Percentiles rank a stretch among this genome's conserved stretches.
phyloP scores from a whole-genome alignment of 2,797 vertebrate genomes.

The Gadopsis bispinosus region DNA sequence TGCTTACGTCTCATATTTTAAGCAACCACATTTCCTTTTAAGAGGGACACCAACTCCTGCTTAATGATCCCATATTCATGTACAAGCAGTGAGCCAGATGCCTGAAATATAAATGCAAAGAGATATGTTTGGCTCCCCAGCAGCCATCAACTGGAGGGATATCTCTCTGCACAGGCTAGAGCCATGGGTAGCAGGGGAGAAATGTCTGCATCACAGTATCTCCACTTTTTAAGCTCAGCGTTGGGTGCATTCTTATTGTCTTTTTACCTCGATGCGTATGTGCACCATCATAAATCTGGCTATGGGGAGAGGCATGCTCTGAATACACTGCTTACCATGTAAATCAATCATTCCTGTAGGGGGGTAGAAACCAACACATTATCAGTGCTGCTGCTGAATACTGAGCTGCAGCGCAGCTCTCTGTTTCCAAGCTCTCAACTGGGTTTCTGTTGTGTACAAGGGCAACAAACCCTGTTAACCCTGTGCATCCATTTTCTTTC shows the following conservation, averaged over 20 bases:
- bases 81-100: constrained; percentile 14
- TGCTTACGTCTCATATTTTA: constrained; percentile 11
- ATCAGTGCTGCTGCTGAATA: constrained; percentile 38
- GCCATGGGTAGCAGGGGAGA: not conserved
- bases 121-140: not conserved
- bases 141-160: not conserved
- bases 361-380: constrained; percentile 34
- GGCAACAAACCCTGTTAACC: constrained; percentile 3
- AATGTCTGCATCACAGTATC: constrained; percentile 8
- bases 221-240: constrained; percentile 33
- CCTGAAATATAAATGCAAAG: constrained; percentile 37
- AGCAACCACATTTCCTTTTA: constrained; percentile 21
- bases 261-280: constrained; percentile 57
- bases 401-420: constrained; percentile 24
- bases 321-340: constrained; percentile 66
- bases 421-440: not conserved
- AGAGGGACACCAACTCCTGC: constrained; percentile 23
- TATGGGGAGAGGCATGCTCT: constrained; percentile 61
- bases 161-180: not conserved
- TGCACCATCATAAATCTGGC: constrained; percentile 60
- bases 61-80: constrained; percentile 33
- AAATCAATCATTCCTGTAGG: constrained; percentile 72
- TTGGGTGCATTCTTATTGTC: not conserved
- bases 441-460: not conserved
- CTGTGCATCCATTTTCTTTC: not conserved